Conservation (phyloP, 1,140 invertebrate genomes). For the Drosophila sp. region DNA sequence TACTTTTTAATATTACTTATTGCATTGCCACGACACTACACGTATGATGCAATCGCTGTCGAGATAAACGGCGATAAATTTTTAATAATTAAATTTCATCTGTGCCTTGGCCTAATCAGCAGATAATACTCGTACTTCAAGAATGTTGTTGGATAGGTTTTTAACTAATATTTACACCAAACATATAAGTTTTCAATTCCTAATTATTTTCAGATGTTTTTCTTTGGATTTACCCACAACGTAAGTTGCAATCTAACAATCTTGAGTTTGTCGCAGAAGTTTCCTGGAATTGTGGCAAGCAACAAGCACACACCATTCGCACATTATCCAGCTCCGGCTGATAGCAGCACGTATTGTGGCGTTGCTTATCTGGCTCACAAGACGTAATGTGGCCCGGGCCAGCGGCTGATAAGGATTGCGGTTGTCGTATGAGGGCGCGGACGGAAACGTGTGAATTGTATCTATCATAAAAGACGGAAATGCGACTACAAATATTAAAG, state of each 20-base stretch:
- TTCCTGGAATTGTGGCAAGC: constrained; percentile 8
- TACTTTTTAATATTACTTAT: constrained; percentile 8
- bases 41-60: constrained; percentile 31
- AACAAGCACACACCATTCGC: not conserved
- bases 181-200: no score
- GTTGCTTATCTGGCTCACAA: constrained; percentile 46
- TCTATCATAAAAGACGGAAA: constrained; percentile 48
- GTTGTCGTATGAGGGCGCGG: constrained; percentile 22
- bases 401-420: constrained; percentile 53
- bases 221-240: no score
- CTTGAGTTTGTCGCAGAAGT: constrained; percentile 1
- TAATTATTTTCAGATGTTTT: no score
- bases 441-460: constrained; percentile 45
- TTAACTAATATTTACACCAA: no score
- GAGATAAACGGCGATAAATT: constrained; percentile 11
- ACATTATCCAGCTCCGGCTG: constrained; percentile 34
- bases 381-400: constrained; percentile 28
- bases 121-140: constrained; percentile 17
- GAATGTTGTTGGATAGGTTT: not conserved
- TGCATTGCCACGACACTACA: not conserved
- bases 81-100: constrained; percentile 6
- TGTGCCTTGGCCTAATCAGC: constrained; percentile 38
- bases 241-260: not conserved
- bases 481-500: constrained; percentile 42
- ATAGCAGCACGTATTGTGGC: constrained; percentile 14